Evolutionary conservation across 2,797 vertebrate genomes (phyloP).

Genomic region (Tiaroga cobitis): DNA sequence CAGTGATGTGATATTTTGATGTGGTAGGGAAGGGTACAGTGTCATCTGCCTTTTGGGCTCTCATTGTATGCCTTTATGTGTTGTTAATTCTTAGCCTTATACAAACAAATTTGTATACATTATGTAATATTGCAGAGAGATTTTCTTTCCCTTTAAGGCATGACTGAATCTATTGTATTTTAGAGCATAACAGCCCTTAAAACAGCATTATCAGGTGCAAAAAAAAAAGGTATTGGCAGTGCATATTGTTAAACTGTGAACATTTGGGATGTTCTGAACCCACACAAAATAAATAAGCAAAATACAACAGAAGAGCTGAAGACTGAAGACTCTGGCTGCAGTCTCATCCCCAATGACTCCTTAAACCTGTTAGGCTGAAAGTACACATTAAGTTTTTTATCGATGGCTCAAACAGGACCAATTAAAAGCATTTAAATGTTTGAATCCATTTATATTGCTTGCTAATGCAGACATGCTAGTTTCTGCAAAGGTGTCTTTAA

Average conservation of each 20-base stretch:
- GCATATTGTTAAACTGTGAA: background rate
- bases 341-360: constrained; percentile 8
- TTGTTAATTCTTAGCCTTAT: constrained; percentile 16
- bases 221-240: background rate
- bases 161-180: constrained; percentile 18
- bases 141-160: constrained; percentile 14
- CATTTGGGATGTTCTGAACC: background rate
- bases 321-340: background rate
- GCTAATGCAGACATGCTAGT: background rate
- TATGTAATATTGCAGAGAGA: constrained; percentile 24
- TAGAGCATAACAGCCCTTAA: background rate
- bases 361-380: constrained; percentile 3
- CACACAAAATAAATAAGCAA: constrained; percentile 4
- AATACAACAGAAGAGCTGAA: background rate
- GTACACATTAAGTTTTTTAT: background rate
- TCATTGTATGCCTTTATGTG: constrained; percentile 16
- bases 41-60: constrained; percentile 46
- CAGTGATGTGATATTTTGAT: constrained; percentile 13
- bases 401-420: background rate
- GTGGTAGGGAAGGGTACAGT: constrained; percentile 32
- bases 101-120: constrained; percentile 10
- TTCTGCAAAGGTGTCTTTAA: background rate
- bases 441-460: background rate
- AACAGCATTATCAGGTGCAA: constrained; percentile 7
- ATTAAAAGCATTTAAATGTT: constrained; percentile 11